Conservation (phyloP, 2,113 vertebrate genomes). For the Lota lota region DNA sequence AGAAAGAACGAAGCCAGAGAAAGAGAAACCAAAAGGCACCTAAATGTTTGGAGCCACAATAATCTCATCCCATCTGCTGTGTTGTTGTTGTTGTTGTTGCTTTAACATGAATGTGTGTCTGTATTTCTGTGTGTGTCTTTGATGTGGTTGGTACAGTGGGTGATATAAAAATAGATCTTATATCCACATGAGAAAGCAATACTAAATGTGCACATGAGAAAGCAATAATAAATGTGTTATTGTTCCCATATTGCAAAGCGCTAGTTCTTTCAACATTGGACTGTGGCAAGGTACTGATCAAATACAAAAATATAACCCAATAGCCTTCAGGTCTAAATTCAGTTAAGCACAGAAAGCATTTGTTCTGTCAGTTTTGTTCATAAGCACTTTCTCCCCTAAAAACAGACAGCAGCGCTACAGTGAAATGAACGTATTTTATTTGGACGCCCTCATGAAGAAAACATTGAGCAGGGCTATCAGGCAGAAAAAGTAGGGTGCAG, state of each 20-base stretch:
- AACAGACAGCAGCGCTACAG: slow-evolving; percentile 18
- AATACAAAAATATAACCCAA: slow-evolving; percentile 31
- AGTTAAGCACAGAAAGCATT: slow-evolving; percentile 3
- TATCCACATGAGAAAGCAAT: slow-evolving; percentile 16
- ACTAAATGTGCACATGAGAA: slow-evolving; percentile 21
- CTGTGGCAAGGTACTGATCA: slow-evolving; percentile 26
- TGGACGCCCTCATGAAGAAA: slow-evolving; percentile 18
- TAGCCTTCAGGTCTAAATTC: slow-evolving; percentile 14
- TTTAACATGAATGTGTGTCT: no score
- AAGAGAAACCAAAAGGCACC: no score
- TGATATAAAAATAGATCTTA: slow-evolving; percentile 44
- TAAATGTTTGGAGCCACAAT: slow-evolving; percentile 16
- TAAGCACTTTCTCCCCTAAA: slow-evolving; percentile 7
- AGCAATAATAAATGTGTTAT: slow-evolving; percentile 18
- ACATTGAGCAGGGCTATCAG: slow-evolving; percentile 3
- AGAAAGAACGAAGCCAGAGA: no score
- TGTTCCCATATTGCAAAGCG: slow-evolving; percentile 35
- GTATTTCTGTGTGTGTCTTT: slow-evolving; percentile 15
- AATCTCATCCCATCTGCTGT: slow-evolving; percentile 21
- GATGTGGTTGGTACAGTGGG: slow-evolving; percentile 22
- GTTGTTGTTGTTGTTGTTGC: slow-evolving; percentile 7
- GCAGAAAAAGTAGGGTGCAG: not conserved
- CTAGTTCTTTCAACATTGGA: slow-evolving; percentile 29
- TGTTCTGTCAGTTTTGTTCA: slow-evolving; percentile 27
- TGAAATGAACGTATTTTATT: slow-evolving; percentile 24